Percentiles rank a stretch among this genome's conserved stretches.
These are phyloP conservation scores for Neelides folsomi DNA, from an alignment of 2,888 invertebrate genomes.

Conservation along the genomic window DNA sequence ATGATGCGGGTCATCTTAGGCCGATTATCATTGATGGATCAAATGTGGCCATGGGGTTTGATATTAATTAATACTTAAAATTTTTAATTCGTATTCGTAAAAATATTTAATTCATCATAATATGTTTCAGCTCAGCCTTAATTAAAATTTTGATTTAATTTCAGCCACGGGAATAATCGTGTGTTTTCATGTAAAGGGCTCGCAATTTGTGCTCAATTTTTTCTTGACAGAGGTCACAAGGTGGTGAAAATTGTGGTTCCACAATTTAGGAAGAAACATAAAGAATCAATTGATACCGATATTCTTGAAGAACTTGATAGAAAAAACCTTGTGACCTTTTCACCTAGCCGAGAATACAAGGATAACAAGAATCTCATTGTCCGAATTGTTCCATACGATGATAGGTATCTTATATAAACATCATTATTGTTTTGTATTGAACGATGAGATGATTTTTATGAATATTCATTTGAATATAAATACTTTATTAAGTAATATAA, in stretches of 20 bases:
- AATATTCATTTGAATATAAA: too few species aligned
- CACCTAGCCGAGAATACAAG: slow-evolving; percentile 54
- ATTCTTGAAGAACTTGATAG: slow-evolving; percentile 49
- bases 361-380: slow-evolving; percentile 40
- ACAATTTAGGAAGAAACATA: slow-evolving; percentile 45
- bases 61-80: too few species aligned
- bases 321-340: slow-evolving; percentile 52
- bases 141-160: slow-evolving; percentile 35
- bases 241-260: slow-evolving; percentile 64
- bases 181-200: slow-evolving; percentile 61
- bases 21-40: slow-evolving; percentile 68
- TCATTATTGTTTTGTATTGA: too few species aligned
- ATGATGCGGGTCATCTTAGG: slow-evolving; percentile 38
- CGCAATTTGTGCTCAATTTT: slow-evolving; percentile 62
- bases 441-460: too few species aligned
- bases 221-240: slow-evolving; percentile 54
- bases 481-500: too few species aligned
- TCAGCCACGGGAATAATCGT: slow-evolving; percentile 49
- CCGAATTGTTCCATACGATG: slow-evolving; percentile 54
- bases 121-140: too few species aligned
- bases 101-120: too few species aligned
- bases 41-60: slow-evolving; percentile 69
- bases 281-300: slow-evolving; percentile 42
- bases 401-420: too few species aligned
- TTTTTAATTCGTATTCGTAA: too few species aligned